Evolutionary conservation across 2,113 vertebrate genomes (phyloP).

Genomic region (Fulica atra): DNA sequence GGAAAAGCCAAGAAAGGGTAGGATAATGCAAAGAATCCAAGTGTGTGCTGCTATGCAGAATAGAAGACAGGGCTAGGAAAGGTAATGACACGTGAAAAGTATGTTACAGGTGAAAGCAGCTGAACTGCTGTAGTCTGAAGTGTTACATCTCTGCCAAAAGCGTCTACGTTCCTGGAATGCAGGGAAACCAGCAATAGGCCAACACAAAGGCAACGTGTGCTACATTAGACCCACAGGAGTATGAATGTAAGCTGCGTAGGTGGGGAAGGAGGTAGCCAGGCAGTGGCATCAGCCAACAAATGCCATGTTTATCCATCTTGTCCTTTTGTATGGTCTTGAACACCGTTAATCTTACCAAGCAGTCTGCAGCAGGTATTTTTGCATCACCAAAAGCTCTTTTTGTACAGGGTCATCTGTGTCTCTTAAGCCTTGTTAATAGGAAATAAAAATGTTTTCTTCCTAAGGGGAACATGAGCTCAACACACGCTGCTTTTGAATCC

Average conservation of each 20-base stretch:
- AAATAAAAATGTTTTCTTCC: background rate
- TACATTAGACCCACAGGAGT: background rate
- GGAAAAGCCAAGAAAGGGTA: background rate
- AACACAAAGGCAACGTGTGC: rapidly evolving
- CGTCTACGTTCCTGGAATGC: rapidly evolving
- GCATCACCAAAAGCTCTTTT: background rate
- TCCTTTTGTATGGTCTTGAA: background rate
- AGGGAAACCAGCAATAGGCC: background rate
- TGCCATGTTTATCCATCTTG: background rate
- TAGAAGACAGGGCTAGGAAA: background rate
- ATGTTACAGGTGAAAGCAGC: background rate
- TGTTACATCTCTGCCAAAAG: background rate
- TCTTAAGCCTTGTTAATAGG: background rate
- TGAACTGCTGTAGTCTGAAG: background rate
- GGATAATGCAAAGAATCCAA: background rate
- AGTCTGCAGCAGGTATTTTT: background rate
- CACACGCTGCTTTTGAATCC: background rate
- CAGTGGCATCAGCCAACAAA: background rate
- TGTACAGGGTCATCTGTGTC: background rate
- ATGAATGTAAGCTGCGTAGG: background rate
- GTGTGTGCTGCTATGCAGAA: background rate
- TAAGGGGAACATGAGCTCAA: background rate
- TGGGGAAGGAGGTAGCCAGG: background rate
- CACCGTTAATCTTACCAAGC: background rate
- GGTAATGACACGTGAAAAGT: background rate